These are phyloP conservation scores for Vireo griseus DNA, from an alignment of 2,797 vertebrate species.

Conservation along the genomic window DNA sequence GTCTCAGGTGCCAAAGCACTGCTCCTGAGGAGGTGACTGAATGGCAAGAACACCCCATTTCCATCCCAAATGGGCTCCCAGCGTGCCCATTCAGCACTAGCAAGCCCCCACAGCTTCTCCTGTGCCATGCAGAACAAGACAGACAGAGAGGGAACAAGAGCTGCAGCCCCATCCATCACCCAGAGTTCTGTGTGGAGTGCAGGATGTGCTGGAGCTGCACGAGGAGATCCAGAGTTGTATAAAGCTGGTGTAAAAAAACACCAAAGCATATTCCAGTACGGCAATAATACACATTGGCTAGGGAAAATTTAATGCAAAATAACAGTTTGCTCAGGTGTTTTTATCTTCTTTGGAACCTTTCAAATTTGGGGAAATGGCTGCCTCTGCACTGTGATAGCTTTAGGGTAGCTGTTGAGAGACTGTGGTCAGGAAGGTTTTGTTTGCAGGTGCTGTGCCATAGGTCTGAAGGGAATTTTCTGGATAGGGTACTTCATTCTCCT, in stretches of 20 bases:
- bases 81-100: accelerated
- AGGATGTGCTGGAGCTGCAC: neutral
- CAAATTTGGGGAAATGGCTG: neutral
- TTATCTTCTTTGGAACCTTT: neutral
- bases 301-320: neutral
- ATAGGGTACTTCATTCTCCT: neutral
- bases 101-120: neutral
- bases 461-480: neutral
- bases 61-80: neutral
- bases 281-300: neutral
- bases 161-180: neutral
- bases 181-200: accelerated
- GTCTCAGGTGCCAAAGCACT: neutral
- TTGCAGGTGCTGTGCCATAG: neutral
- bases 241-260: neutral
- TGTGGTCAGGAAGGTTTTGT: neutral
- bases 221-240: accelerated
- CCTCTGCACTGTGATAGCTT: neutral
- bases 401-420: neutral
- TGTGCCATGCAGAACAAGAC: accelerated
- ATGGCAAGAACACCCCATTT: neutral
- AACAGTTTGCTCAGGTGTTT: neutral
- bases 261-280: neutral
- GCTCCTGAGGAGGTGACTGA: neutral
- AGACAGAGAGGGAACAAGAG: neutral